Conservation (phyloP, 1,140 invertebrate genomes). For the Tetragonula clypearis region DNA sequence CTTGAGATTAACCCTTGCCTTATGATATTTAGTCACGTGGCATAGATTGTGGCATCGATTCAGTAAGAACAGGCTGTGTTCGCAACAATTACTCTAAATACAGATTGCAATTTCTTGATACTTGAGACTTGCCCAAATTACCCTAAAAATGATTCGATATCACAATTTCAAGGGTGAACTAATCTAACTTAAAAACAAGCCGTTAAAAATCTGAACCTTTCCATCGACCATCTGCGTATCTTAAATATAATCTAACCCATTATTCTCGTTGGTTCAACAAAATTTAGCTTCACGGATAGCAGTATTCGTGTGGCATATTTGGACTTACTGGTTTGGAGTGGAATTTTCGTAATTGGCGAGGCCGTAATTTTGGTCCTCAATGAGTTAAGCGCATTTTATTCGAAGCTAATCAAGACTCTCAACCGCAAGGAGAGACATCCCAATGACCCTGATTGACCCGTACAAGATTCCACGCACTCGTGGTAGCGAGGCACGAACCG, state of each 20-base stretch:
- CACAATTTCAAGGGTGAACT: background rate
- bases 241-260: too few relatives aligned
- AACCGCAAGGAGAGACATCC: background rate
- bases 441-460: background rate
- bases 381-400: too few relatives aligned
- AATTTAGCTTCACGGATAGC: too few relatives aligned
- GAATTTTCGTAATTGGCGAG: too few relatives aligned
- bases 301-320: too few relatives aligned
- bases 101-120: background rate
- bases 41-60: background rate
- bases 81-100: background rate
- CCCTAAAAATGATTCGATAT: background rate
- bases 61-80: background rate
- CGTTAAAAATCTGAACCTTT: too few relatives aligned
- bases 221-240: too few relatives aligned
- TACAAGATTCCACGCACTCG: background rate
- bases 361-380: too few relatives aligned
- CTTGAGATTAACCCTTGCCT: slow-evolving; percentile 1
- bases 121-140: too few relatives aligned
- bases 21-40: background rate
- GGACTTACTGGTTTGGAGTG: too few relatives aligned
- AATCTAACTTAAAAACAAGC: too few relatives aligned
- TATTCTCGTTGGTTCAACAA: too few relatives aligned
- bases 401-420: background rate
- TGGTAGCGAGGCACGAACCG: background rate